These are phyloP conservation scores for Podargus strigoides DNA, from an alignment of 2,797 vertebrate genomes.

Conservation along the genomic window DNA sequence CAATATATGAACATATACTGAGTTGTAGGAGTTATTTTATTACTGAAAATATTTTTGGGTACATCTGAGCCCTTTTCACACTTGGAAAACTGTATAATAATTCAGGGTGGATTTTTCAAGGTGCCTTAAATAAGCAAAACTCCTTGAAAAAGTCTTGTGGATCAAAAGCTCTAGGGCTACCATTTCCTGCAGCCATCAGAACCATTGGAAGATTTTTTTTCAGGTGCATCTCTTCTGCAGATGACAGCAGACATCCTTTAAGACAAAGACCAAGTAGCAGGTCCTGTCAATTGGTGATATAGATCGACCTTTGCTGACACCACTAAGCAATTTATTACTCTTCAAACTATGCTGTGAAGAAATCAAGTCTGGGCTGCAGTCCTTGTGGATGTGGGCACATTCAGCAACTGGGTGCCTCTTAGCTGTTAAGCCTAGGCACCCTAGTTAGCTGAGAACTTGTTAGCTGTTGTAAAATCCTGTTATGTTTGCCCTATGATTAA, in stretches of 20 bases:
- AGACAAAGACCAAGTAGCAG: background rate
- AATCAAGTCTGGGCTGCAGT: background rate
- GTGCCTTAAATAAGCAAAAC: background rate
- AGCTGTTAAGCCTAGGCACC: background rate
- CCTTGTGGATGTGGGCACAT: background rate
- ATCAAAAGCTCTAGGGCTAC: background rate
- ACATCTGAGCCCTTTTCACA: background rate
- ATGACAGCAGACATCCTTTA: background rate
- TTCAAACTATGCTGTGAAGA: background rate
- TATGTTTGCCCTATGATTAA: background rate
- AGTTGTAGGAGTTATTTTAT: background rate
- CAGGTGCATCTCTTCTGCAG: background rate
- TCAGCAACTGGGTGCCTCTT: background rate
- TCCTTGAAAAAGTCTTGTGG: background rate
- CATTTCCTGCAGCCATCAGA: background rate
- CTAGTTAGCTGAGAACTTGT: background rate
- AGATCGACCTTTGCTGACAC: background rate
- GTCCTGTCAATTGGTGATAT: background rate
- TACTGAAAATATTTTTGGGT: background rate
- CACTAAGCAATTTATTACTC: background rate
- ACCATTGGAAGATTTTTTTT: background rate
- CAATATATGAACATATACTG: background rate
- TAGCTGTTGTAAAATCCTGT: background rate
- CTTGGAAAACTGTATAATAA: background rate
- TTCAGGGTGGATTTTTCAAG: background rate